phyloP scores from a whole-genome alignment of 2,797 vertebrate genomes.

The Cossypha heuglini region DNA sequence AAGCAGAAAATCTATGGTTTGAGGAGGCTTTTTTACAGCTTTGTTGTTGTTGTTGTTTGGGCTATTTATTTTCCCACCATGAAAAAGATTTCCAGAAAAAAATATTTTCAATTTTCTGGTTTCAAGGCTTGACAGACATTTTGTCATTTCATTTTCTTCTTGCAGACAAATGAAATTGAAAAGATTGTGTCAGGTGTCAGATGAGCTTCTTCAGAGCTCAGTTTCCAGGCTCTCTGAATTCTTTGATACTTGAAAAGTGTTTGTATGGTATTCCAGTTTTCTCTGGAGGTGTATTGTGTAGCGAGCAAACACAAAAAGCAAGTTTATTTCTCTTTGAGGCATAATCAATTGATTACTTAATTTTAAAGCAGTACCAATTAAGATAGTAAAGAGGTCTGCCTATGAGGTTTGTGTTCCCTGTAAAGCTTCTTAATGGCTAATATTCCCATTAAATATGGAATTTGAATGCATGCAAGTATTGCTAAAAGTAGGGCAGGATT shows the following conservation, averaged over 20 bases:
- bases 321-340: background rate
- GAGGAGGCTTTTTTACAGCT: background rate
- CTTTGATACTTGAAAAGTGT: background rate
- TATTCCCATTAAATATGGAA: background rate
- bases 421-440: background rate
- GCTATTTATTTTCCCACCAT: background rate
- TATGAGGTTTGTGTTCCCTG: background rate
- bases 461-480: background rate
- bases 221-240: background rate
- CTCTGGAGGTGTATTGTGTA: background rate
- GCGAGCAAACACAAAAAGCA: background rate
- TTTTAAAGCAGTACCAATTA: background rate
- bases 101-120: background rate
- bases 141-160: constrained; percentile 27
- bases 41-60: background rate
- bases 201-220: background rate
- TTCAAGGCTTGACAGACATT: background rate
- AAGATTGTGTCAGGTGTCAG: background rate
- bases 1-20: background rate
- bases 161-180: background rate
- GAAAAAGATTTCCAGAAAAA: background rate
- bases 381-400: background rate
- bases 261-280: background rate
- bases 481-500: background rate
- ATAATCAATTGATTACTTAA: background rate